phyloP scores from a whole-genome alignment of 2,888 invertebrate genomes.

The Orthonychiurus folsomi region DNA sequence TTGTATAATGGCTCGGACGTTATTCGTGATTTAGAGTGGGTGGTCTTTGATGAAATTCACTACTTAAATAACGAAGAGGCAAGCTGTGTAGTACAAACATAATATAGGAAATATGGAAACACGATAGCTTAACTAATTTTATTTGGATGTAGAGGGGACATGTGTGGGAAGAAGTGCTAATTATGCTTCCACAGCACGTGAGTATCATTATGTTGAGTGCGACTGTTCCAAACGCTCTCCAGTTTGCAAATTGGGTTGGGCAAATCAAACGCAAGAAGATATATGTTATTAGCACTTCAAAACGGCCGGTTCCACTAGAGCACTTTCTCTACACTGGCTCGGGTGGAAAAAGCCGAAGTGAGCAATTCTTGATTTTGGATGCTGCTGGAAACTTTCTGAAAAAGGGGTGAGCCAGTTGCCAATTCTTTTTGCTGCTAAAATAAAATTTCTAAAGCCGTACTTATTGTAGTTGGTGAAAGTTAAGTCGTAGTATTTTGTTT shows the following conservation, averaged over 20 bases:
- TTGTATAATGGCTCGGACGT: conserved; percentile 87
- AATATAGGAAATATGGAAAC: background rate
- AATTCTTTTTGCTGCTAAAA: background rate
- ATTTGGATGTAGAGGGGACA: conserved; percentile 84
- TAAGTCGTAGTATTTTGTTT: too few species aligned
- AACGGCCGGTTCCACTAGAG: conserved; percentile 89
- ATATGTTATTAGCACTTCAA: conserved; percentile 85
- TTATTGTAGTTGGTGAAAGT: too few species aligned
- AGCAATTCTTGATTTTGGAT: conserved; percentile 70
- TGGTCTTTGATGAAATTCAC: conserved; percentile 98
- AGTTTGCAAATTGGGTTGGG: conserved; percentile 92
- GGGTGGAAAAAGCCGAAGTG: conserved; percentile 56
- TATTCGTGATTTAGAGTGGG: conserved; percentile 92
- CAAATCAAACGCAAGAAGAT: conserved; percentile 72
- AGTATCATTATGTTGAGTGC: conserved; percentile 95
- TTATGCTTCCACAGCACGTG: conserved; percentile 86
- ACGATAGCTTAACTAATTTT: too few species aligned
- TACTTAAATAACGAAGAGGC: conserved; percentile 95
- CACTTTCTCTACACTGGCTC: conserved; percentile 83
- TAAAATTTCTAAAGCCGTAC: too few species aligned
- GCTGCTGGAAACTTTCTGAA: conserved; percentile 63
- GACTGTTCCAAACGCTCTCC: conserved; percentile 92
- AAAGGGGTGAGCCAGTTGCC: conserved; percentile 50
- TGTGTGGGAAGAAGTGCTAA: conserved; percentile 98
- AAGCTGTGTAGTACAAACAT: too few species aligned